A percentile compares a stretch with the other conserved stretches of the same genome.
phyloP scores from a whole-genome alignment of 2,797 vertebrate genomes.

The Pantherophis vulpinus region DNA sequence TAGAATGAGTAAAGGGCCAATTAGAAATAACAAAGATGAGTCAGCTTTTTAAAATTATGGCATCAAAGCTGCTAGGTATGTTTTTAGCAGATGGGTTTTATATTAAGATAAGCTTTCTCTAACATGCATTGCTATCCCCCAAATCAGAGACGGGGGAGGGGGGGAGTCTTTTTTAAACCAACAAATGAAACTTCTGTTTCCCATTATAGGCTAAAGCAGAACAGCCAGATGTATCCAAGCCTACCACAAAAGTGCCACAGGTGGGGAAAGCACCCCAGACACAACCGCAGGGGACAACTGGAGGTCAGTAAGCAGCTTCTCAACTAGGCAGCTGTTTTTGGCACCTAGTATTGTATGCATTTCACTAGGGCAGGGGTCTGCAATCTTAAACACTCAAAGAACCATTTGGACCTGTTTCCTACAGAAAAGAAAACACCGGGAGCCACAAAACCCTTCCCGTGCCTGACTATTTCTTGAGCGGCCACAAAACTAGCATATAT shows the following conservation, averaged over 20 bases:
- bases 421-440: too few relatives aligned
- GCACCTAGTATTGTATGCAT: background rate
- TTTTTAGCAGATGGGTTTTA: background rate
- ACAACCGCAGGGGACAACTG: conserved; percentile 73
- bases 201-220: conserved; percentile 80
- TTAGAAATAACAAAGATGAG: background rate
- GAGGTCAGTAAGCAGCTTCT: conserved; percentile 73
- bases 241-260: conserved; percentile 75
- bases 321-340: background rate
- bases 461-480: too few relatives aligned
- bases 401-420: too few relatives aligned
- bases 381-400: too few relatives aligned
- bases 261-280: conserved; percentile 76
- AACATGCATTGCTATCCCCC: background rate
- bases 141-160: background rate
- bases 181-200: conserved; percentile 21
- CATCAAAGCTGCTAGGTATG: background rate
- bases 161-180: background rate
- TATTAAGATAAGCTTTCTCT: background rate
- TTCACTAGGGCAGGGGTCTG: background rate
- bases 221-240: conserved; percentile 70
- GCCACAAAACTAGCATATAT: too few relatives aligned
- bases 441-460: too few relatives aligned
- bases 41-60: background rate
- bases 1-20: background rate